These are phyloP conservation scores for Bombus picipes DNA, from an alignment of 1,140 invertebrate species.

Conservation along the genomic window DNA sequence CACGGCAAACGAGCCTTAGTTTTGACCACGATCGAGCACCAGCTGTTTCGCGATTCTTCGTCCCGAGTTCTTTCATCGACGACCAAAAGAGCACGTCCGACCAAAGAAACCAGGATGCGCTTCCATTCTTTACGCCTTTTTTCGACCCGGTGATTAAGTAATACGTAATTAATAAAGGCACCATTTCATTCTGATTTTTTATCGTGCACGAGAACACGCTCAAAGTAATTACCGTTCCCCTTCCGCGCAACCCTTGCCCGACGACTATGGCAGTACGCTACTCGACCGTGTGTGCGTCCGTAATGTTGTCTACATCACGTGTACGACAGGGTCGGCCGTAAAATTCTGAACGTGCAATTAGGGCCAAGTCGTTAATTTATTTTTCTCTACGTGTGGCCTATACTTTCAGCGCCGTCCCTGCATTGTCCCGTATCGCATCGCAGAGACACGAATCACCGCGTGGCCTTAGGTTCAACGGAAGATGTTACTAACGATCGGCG, in stretches of 20 bases:
- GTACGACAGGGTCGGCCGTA: conserved; percentile 63
- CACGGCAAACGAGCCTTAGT: neutral
- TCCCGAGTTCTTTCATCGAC: conserved; percentile 31
- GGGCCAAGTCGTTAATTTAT: conserved; percentile 70
- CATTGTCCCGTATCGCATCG: conserved; percentile 19
- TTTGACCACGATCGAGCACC: neutral
- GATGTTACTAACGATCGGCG: conserved; percentile 7
- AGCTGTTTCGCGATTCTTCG: neutral
- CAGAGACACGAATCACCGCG: neutral
- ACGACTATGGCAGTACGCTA: neutral
- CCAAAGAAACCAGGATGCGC: conserved; percentile 49
- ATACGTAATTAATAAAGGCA: conserved; percentile 70
- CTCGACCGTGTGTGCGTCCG: conserved; percentile 29
- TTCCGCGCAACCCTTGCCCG: neutral
- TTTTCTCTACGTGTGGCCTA: conserved; percentile 63
- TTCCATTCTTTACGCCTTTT: conserved; percentile 51
- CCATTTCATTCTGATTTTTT: conserved; percentile 66
- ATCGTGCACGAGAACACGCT: conserved; percentile 43
- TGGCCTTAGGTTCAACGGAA: neutral
- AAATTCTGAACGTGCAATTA: conserved; percentile 70
- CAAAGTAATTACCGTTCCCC: conserved; percentile 57
- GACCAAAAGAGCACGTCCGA: neutral
- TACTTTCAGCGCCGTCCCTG: conserved; percentile 15
- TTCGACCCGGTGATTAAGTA: conserved; percentile 61
- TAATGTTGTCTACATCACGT: conserved; percentile 55